Evolutionary conservation across 2,797 vertebrate species (phyloP), one percentile per base, ranked within the genome.

Genomic region (Pampus argenteus): DNA sequence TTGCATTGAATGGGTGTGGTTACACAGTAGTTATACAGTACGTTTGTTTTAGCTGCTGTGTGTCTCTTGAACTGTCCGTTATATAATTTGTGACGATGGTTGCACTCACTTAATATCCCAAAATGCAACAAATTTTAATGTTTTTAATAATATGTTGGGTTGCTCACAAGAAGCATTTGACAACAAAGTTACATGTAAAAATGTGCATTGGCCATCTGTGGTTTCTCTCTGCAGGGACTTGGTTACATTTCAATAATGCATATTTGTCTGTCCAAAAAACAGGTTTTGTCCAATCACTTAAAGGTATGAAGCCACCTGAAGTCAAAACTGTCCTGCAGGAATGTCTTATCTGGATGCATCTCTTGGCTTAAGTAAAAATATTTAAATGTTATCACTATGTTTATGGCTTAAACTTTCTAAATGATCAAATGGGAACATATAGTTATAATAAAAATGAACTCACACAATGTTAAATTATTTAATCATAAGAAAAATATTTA

Each of bases 401-500:
- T 2, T 40, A 44, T 25, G 2, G 13, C 28, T 17, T 5, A 23
- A 49, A 50, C 1, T 3, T 22, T 31, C 6, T 3, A 34, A 36
- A 26, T 20, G 1, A 50, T 26, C 23, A 17, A 18, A 6, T 17
- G 26, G 14, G 26, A n/a, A 20, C 31, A 42, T 38, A 17, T 14
- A 50, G 8, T 2, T 25, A 44, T 22, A 14, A 15, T 23, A 9
- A 61, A 42, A 64, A 47, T 20, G 5, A 63, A 52, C 14, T 26
- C 20, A 57, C 20, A 23, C 29, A 52, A 6, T 15, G 1, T 17
- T 44, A 1, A 1, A 45, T 50, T 63, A 49, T 84, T 79, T 77
- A 66, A 42, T 74, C 6, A 20, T 64, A 29, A 42, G 14, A 74
- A 72, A 72, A 47, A 44, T 26, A 3, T 36, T 54, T 20, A 40